Base-by-base conservation (phyloP, 2,888 invertebrate species). In the Muscina levida region DNA sequence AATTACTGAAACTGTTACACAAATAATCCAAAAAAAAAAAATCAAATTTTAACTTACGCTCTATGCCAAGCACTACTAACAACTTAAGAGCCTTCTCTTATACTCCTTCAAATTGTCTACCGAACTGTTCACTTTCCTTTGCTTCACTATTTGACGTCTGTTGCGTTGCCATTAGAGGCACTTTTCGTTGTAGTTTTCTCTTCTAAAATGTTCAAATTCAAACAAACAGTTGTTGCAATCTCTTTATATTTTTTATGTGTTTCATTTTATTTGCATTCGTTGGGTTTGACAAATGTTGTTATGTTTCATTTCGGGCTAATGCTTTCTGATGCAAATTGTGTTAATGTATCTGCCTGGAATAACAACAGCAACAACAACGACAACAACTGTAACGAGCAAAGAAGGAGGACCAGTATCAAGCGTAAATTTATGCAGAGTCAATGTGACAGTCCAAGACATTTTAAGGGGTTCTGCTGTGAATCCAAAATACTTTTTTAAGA, bases 291-390 rank as follows among this genome's bases (percentile, higher is more conserved):
- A 77, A 77, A 48, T 71, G 70, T 77, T 77, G 48, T 74, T 42
- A 65, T 66, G 70, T 65, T 77, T 48, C 42, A 66, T 65, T 77
- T 48, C 42, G 74, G 71, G 77, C 77, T 71, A 81, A 77, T 81
- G 73, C 71, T 77, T 76, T 81, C 44, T 72, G 68, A 81, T 74
- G 81, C 81, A 81, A 81, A 81, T 81, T 81, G 74, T 81, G 77
- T 81, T 81, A 81, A 62, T 72, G 65, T 75, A 72, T 77, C 46
- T 22, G 31, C 8, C 71, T 59, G 62, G 56, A 56, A 46, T 19
- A 51, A 71, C 66, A 80, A 77, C 67, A 71, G 44, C 76, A 62
- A 15, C 44, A 53, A 72, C 66, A 80, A 65, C 73, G 67, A 51
- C 77, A 10, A 15, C 1, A 17, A 10, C 53, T 13, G 24, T 24